phyloP scores from a whole-genome alignment of 2,888 invertebrate genomes.

The Drosophila merina region DNA sequence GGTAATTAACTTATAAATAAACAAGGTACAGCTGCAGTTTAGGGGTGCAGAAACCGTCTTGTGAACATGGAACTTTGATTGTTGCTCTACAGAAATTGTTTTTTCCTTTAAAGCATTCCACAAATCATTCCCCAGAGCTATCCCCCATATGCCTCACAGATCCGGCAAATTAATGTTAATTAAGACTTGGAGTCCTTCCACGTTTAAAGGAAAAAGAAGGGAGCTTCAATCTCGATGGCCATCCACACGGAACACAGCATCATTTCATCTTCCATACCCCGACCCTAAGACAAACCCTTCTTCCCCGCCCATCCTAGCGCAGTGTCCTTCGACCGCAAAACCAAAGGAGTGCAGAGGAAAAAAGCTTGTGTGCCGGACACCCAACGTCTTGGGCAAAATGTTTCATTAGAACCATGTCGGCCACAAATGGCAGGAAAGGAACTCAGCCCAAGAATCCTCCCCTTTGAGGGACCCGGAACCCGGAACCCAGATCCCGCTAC shows the following conservation, averaged over 20 bases:
- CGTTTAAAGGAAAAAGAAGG: conserved; percentile 31
- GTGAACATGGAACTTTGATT: neutral
- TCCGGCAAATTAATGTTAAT: conserved; percentile 46
- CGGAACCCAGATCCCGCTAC: conserved; percentile 23
- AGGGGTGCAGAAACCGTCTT: neutral
- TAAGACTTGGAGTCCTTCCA: conserved; percentile 34
- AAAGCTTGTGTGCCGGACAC: conserved; percentile 38
- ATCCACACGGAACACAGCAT: conserved; percentile 51
- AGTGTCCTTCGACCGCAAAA: conserved; percentile 71
- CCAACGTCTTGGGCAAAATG: conserved; percentile 69
- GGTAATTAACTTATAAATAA: conserved; percentile 45
- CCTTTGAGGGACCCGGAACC: conserved; percentile 20
- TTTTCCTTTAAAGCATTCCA: neutral
- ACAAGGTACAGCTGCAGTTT: conserved; percentile 14
- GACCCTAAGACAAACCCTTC: conserved; percentile 12
- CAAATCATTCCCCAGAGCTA: conserved; percentile 4
- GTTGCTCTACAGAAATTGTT: neutral
- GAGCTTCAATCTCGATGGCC: conserved; percentile 34
- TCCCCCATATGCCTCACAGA: conserved; percentile 18
- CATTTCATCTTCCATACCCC: conserved; percentile 46
- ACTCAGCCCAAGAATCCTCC: conserved; percentile 23
- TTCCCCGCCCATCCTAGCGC: conserved; percentile 38
- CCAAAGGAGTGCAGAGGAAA: conserved; percentile 36
- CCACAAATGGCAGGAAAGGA: conserved; percentile 61
- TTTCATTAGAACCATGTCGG: conserved; percentile 75